A percentile compares a stretch with the other conserved stretches of the same genome.
Evolutionary conservation across 2,888 invertebrate species (phyloP).

Genomic region (Diachrysia chrysitis): DNA sequence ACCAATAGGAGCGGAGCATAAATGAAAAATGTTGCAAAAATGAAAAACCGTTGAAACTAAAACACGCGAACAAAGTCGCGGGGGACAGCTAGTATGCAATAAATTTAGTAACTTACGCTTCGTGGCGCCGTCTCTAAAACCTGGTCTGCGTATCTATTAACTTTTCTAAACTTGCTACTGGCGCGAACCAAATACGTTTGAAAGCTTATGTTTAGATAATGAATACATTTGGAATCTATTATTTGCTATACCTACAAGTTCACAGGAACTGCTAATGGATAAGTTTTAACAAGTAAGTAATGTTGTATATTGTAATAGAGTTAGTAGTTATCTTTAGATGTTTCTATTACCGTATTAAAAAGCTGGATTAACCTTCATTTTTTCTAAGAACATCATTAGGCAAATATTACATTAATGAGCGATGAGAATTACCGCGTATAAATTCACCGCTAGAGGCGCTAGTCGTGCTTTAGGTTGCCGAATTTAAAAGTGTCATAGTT

Average conservation of each 20-base stretch:
- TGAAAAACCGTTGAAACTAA: too few relatives aligned
- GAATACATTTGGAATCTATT: slow-evolving; percentile 35
- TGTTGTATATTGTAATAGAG: too few relatives aligned
- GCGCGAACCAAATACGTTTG: slow-evolving; percentile 32
- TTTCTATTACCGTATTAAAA: neutral
- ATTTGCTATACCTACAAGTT: slow-evolving; percentile 24
- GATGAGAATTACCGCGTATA: too few relatives aligned
- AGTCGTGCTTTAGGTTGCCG: too few relatives aligned
- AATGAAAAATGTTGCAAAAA: too few relatives aligned
- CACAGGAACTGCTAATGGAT: slow-evolving; percentile 25
- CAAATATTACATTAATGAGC: neutral
- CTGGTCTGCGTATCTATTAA: slow-evolving; percentile 39
- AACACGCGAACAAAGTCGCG: too few relatives aligned
- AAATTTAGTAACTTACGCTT: slow-evolving; percentile 57
- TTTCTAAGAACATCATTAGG: slow-evolving; percentile 11
- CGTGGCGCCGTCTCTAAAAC: slow-evolving; percentile 53
- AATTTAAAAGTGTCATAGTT: too few relatives aligned
- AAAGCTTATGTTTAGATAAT: slow-evolving; percentile 45
- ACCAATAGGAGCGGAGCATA: too few relatives aligned
- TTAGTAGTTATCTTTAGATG: slow-evolving; percentile 1
- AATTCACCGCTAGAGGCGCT: too few relatives aligned
- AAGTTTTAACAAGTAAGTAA: neutral
- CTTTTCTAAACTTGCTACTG: slow-evolving; percentile 51
- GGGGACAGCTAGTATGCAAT: too few relatives aligned
- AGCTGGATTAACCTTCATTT: neutral